Percentiles rank a stretch among this genome's conserved stretches.
phyloP scores from a whole-genome alignment of 1,140 invertebrate species.

The Apocrypta bakeri region DNA sequence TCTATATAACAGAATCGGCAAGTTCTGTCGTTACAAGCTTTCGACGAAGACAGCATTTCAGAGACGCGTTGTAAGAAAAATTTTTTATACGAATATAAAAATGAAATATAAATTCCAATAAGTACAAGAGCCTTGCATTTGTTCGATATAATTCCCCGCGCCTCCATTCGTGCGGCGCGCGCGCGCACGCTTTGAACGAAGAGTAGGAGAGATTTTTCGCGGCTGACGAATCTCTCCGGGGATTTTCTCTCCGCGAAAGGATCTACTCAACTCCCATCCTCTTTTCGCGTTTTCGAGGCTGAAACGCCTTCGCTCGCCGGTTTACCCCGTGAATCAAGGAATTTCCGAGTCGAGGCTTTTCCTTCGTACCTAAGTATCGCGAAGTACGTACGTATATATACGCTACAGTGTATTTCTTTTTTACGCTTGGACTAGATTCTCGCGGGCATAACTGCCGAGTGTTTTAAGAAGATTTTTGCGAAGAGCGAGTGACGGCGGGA shows the following conservation, averaged over 20 bases:
- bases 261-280: background rate
- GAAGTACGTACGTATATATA: background rate
- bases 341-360: conserved; percentile 12
- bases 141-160: too few species aligned
- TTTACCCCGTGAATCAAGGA: conserved; percentile 26
- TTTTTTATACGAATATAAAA: too few species aligned
- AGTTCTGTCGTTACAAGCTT: conserved; percentile 67
- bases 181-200: too few species aligned
- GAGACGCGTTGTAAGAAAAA: too few species aligned
- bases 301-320: conserved; percentile 11
- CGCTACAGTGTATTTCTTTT: background rate
- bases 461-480: conserved; percentile 28
- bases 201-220: background rate
- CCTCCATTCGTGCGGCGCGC: too few species aligned
- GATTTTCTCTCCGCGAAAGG: conserved; percentile 11
- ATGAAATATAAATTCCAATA: too few species aligned
- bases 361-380: background rate
- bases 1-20: too few species aligned
- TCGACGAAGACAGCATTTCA: too few species aligned
- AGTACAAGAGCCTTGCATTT: too few species aligned
- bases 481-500: background rate
- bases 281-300: background rate
- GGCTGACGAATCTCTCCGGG: conserved; percentile 3
- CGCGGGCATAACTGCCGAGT: background rate
- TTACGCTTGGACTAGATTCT: background rate